phyloP scores from a whole-genome alignment of 2,888 invertebrate species.

The Eustalomyia histrio region DNA sequence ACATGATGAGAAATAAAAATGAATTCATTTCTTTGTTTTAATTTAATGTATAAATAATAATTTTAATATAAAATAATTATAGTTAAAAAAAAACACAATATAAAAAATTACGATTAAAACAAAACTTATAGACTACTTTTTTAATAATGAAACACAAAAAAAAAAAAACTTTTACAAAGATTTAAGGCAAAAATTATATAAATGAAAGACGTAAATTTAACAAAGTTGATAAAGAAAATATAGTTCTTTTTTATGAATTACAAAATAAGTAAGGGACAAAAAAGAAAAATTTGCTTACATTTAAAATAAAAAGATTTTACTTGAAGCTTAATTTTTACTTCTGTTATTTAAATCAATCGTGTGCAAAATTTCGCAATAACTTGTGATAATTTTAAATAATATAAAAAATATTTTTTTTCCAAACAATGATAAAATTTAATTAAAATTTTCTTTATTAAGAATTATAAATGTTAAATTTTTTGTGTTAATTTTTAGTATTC shows the following conservation, averaged over 20 bases:
- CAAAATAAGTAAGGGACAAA: neutral
- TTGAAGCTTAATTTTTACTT: too few species aligned
- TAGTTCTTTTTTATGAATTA: neutral
- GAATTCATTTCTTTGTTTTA: neutral
- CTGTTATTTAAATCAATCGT: too few species aligned
- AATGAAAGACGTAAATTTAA: neutral
- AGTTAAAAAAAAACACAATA: constrained; percentile 19
- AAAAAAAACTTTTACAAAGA: constrained; percentile 46
- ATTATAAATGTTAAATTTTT: too few species aligned
- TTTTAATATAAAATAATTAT: constrained; percentile 54
- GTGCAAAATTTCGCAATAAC: too few species aligned
- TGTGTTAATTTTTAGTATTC: neutral
- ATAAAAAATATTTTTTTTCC: too few species aligned
- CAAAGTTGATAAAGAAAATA: neutral
- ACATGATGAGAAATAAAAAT: constrained; percentile 1
- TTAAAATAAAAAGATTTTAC: too few species aligned
- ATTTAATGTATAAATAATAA: constrained; percentile 30
- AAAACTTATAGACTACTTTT: constrained; percentile 38
- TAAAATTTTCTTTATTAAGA: too few species aligned
- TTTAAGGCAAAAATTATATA: constrained; percentile 47
- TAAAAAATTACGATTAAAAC: neutral
- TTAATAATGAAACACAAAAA: constrained; percentile 21
- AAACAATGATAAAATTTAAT: too few species aligned
- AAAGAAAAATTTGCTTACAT: neutral
- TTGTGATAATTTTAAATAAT: too few species aligned